Percentiles rank a stretch among this genome's conserved stretches.
Conservation (phyloP, 2,113 vertebrate genomes). For the Hemiprocne comata region DNA sequence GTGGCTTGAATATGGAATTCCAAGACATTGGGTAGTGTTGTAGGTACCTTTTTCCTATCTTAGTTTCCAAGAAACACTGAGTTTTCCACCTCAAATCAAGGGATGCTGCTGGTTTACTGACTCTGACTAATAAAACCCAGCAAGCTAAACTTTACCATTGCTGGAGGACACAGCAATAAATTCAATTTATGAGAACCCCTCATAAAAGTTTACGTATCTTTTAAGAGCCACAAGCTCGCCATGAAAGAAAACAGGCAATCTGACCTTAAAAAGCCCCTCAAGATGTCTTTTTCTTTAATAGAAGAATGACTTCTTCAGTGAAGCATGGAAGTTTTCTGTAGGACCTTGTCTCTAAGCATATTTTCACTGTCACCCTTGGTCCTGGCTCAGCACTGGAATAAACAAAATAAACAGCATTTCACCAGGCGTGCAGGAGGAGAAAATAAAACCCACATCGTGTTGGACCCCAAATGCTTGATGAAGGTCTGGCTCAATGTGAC, state of each 20-base stretch:
- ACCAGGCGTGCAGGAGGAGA: neutral
- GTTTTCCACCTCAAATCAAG: conserved; percentile 43
- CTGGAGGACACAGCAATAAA: conserved; percentile 53
- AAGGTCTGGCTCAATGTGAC: neutral
- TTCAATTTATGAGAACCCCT: conserved; percentile 44
- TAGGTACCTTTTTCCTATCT: conserved; percentile 67
- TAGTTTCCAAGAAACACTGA: conserved; percentile 33
- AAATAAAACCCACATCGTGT: neutral
- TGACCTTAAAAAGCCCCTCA: neutral
- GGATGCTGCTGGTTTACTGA: conserved; percentile 40
- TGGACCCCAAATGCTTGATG: neutral
- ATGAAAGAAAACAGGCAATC: neutral
- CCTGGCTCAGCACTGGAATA: conserved; percentile 7
- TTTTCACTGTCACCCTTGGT: neutral
- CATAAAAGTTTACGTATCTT: conserved; percentile 54
- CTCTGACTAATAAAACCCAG: conserved; percentile 59
- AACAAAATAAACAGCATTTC: conserved; percentile 8
- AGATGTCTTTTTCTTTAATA: neutral
- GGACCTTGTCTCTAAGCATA: neutral
- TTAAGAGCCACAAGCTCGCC: neutral
- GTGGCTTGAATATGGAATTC: conserved; percentile 46
- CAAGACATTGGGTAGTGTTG: conserved; percentile 9
- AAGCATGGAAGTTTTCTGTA: neutral
- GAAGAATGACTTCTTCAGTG: neutral
- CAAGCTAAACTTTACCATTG: conserved; percentile 31